Conservation (phyloP, 2,888 invertebrate genomes). For the Tiliacea aurago region DNA sequence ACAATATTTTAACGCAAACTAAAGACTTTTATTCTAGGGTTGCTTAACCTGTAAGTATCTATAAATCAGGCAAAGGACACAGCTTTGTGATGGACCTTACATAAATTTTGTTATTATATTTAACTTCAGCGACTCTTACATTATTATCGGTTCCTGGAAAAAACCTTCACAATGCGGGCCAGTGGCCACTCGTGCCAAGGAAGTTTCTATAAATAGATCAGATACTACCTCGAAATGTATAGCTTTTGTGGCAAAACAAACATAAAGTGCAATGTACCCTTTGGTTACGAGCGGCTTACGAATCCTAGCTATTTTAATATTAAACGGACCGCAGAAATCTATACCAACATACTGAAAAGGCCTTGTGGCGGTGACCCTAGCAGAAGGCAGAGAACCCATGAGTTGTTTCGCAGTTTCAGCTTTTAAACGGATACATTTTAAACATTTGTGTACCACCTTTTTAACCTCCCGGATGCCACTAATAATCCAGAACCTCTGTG, state of each 20-base stretch:
- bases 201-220: not conserved
- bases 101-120: too few relatives aligned
- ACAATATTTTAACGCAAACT: too few relatives aligned
- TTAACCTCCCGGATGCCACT: constrained; percentile 2
- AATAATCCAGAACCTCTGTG: not conserved
- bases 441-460: not conserved
- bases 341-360: not conserved
- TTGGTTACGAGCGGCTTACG: constrained; percentile 1
- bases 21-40: too few relatives aligned
- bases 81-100: too few relatives aligned
- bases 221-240: not conserved
- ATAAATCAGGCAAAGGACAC: too few relatives aligned
- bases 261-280: constrained; percentile 3
- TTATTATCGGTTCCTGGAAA: not conserved
- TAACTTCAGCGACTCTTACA: too few relatives aligned
- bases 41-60: too few relatives aligned
- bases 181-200: not conserved
- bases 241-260: constrained; percentile 4
- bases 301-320: not conserved
- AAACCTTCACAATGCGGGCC: not conserved
- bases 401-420: constrained; percentile 6
- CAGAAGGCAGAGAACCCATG: not conserved
- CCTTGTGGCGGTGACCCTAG: not conserved
- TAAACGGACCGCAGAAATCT: not conserved
- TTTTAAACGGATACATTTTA: not conserved